Conservation (phyloP, 2,113 vertebrate species). For the Paratilapia polleni region DNA sequence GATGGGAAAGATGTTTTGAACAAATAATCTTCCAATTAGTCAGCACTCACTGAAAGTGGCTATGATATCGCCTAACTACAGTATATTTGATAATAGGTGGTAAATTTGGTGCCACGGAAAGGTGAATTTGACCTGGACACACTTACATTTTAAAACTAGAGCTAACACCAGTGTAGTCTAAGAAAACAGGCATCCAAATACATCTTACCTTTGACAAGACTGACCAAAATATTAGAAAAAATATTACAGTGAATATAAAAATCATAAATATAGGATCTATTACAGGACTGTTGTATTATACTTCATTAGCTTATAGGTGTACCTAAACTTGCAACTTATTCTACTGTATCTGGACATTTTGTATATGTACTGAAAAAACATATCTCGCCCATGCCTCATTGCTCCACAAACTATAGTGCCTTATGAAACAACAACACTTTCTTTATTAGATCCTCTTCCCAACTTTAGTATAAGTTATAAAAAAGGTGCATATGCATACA, state of each 20-base stretch:
- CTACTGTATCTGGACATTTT: neutral
- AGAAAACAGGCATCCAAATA: neutral
- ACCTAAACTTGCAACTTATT: neutral
- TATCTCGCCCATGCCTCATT: neutral
- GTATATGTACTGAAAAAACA: neutral
- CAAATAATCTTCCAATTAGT: neutral
- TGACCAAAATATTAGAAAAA: no score
- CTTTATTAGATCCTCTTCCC: neutral
- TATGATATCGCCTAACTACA: neutral
- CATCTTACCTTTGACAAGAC: neutral
- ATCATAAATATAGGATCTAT: neutral
- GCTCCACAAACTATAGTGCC: neutral
- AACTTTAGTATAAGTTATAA: neutral
- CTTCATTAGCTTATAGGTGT: neutral
- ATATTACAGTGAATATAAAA: no score
- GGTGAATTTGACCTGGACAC: neutral
- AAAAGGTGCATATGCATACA: neutral
- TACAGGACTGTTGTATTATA: neutral
- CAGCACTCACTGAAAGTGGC: neutral
- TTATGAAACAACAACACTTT: neutral
- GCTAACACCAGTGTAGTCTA: no score
- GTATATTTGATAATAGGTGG: neutral
- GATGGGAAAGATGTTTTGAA: slow-evolving; percentile 1
- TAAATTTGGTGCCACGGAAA: neutral
- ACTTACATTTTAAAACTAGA: neutral